Percentiles rank a stretch among this genome's conserved stretches.
Evolutionary conservation across 1,140 invertebrate species (phyloP).

Genomic region (Zophobas morio): DNA sequence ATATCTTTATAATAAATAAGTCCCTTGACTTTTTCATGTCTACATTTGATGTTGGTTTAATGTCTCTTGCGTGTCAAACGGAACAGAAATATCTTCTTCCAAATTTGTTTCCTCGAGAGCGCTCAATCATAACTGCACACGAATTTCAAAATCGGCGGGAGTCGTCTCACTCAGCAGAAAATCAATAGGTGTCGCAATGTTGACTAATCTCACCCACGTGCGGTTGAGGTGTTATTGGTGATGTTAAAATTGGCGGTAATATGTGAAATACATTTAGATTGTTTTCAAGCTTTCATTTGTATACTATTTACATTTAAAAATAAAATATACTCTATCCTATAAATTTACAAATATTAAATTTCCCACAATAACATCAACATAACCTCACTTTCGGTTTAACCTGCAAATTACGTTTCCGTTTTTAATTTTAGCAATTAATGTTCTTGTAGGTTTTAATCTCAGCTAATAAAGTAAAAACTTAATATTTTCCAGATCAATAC

Average conservation of each 20-base stretch:
- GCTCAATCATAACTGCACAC: no score
- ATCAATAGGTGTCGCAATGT: conserved; percentile 7
- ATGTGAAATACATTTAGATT: conserved; percentile 11
- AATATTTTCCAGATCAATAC: conserved; percentile 5
- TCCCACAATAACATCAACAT: background rate
- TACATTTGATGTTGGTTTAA: no score
- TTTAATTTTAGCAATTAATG: background rate
- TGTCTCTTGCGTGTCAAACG: no score
- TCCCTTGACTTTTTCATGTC: no score
- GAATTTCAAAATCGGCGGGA: background rate
- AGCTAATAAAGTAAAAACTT: background rate
- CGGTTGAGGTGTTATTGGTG: conserved; percentile 12
- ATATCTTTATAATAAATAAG: no score
- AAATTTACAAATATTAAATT: background rate
- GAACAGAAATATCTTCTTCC: no score
- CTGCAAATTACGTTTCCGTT: background rate
- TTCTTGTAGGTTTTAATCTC: background rate
- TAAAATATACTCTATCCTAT: background rate
- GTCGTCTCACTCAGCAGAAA: background rate
- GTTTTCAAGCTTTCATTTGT: background rate
- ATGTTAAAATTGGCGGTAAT: conserved; percentile 19
- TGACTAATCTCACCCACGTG: background rate
- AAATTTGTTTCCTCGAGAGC: no score
- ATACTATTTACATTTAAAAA: background rate
- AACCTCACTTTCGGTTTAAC: conserved; percentile 17